Evolutionary conservation across 1,140 invertebrate genomes (phyloP), one percentile per base, ranked within the genome.

Genomic region (Rhynchophorus ferrugineus): DNA sequence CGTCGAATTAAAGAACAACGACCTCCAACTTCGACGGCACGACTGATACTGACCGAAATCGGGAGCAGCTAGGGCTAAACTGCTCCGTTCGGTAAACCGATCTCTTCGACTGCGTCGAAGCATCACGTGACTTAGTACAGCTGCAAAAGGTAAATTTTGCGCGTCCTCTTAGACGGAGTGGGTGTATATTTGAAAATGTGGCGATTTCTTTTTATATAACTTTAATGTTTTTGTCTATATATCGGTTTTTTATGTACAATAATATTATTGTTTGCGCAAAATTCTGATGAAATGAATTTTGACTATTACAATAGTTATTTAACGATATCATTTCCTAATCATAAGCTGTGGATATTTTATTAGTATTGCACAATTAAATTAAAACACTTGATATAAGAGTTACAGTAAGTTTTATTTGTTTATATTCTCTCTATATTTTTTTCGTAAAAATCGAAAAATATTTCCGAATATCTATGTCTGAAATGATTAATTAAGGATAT

Each of bases 31-130:
- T 17, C 2, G 43, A 20, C 19, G 21, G 22, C 39, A 14, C 14
- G 29, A 53, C 36, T 44, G 44, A 46, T 21, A 53, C 50, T 53
- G 50, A 51, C 29, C 36, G 20, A 33, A 44, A 22, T 34, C 38
- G 22, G 24, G 18, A 22, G n/a, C 18, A 45, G 50, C 43, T 41
- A 29, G 50, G 46, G 39, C 50, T n/a, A n/a, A 53, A 53, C 50
- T 53, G 50, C 43, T 53, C 35, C 21, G 43, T 34, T 24, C 16
- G 35, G 29, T 20, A n/a, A 34, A 21, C 49, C 43, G 50, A 24
- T 41, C 14, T 22, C 33, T 1, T 21, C 8, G 13, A 16, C 18
- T 53, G 50, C 50, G 50, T 21, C 42, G 50, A 45, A 38, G 43
- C 38, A 18, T 42, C 11, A 20, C 38, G 38, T 41, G 22, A 3